These are phyloP conservation scores for Turdus rufiventris DNA, from an alignment of 2,113 vertebrate genomes.

Conservation along the genomic window DNA sequence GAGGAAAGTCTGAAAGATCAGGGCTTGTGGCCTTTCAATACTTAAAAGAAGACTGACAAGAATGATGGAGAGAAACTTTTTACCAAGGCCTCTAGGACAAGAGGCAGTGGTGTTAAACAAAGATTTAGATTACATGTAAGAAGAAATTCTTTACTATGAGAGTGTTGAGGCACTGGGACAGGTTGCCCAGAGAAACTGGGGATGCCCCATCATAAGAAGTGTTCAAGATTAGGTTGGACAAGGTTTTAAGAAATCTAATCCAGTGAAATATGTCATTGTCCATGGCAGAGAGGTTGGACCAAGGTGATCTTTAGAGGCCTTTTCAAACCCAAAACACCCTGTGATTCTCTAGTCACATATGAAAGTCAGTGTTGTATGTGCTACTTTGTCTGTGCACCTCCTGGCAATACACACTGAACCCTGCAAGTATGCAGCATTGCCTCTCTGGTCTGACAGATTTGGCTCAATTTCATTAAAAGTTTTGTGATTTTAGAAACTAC, in stretches of 20 bases:
- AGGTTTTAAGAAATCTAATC: background rate
- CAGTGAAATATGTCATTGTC: background rate
- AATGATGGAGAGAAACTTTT: background rate
- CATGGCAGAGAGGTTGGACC: background rate
- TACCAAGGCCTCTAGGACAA: background rate
- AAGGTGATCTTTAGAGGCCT: background rate
- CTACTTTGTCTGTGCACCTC: background rate
- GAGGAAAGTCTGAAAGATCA: background rate
- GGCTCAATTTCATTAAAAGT: background rate
- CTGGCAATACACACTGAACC: background rate
- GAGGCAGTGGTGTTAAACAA: background rate
- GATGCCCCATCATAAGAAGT: background rate
- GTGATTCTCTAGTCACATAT: background rate
- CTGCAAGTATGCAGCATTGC: background rate
- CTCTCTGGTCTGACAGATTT: background rate
- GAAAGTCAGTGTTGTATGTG: fast-evolving
- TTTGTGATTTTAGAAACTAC: background rate
- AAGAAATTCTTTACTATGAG: background rate
- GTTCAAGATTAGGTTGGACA: background rate
- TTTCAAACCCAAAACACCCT: background rate
- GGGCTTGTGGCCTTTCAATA: background rate
- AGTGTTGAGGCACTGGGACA: background rate
- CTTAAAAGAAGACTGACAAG: background rate
- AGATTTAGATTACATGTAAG: background rate
- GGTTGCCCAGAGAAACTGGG: background rate